Conservation (phyloP, 1,140 invertebrate species). For the Epicauta chinensis region DNA sequence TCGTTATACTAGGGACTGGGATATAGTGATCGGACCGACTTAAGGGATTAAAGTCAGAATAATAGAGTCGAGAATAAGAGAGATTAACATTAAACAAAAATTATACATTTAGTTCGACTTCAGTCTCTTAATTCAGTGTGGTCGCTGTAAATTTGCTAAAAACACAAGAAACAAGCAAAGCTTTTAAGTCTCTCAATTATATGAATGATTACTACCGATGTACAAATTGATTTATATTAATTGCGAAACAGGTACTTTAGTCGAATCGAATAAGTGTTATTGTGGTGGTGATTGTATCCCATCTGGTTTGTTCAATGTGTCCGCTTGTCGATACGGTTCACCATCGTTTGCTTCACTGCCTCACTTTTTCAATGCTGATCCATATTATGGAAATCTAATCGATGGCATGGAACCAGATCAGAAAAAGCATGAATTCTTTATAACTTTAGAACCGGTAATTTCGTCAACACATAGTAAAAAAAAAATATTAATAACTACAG, state of each 20-base stretch:
- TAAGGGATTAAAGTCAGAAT: too few species aligned
- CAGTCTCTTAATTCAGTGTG: too few species aligned
- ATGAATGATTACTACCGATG: too few species aligned
- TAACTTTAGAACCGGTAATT: constrained; percentile 58
- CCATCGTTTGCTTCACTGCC: constrained; percentile 64
- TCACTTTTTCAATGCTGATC: constrained; percentile 63
- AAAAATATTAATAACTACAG: neutral
- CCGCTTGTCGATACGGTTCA: constrained; percentile 52
- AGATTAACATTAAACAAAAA: too few species aligned
- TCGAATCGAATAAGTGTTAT: constrained; percentile 61
- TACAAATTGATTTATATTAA: neutral
- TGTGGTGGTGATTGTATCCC: constrained; percentile 65
- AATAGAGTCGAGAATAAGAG: too few species aligned
- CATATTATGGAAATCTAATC: constrained; percentile 46
- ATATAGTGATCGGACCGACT: too few species aligned
- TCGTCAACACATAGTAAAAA: constrained; percentile 32
- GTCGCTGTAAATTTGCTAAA: too few species aligned
- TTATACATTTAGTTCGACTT: too few species aligned
- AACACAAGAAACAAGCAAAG: too few species aligned
- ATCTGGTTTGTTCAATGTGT: constrained; percentile 55
- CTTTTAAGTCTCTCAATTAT: too few species aligned
- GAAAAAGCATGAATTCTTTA: constrained; percentile 51
- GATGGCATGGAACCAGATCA: constrained; percentile 53
- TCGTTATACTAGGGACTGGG: too few species aligned
- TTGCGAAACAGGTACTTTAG: constrained; percentile 46